Conservation (phyloP, 2,888 invertebrate species). For the Eupithecia pulchellata region DNA sequence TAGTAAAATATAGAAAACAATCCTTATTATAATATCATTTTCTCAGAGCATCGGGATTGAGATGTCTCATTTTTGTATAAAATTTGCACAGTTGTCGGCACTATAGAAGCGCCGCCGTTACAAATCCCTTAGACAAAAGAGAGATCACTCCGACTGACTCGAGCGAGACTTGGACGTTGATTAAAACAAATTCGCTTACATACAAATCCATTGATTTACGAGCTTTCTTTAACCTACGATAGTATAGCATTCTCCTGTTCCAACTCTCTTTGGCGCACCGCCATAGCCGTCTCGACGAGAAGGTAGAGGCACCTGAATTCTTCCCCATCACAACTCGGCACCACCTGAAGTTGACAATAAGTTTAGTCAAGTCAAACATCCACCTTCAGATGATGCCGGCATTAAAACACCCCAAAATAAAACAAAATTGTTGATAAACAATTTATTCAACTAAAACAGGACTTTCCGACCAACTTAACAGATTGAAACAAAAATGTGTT, state of each 20-base stretch:
- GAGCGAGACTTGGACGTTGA: too few relatives aligned
- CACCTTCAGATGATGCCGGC: constrained; percentile 74
- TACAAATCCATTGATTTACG: neutral
- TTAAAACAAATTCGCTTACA: neutral
- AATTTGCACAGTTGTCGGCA: neutral
- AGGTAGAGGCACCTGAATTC: constrained; percentile 75
- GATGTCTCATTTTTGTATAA: neutral
- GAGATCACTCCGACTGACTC: neutral
- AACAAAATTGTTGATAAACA: constrained; percentile 48
- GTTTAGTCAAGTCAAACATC: constrained; percentile 20
- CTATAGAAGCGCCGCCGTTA: neutral
- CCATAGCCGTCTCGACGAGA: constrained; percentile 75
- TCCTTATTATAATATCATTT: neutral
- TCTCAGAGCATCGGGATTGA: neutral
- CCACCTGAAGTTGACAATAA: constrained; percentile 63
- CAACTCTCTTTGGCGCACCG: constrained; percentile 72
- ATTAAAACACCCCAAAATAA: constrained; percentile 68
- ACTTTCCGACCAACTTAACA: constrained; percentile 51
- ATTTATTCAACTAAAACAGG: constrained; percentile 62
- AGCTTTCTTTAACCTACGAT: constrained; percentile 4
- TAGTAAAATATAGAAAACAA: neutral
- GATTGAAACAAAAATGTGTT: constrained; percentile 54
- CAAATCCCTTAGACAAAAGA: neutral
- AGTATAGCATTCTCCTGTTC: constrained; percentile 51
- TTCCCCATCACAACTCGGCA: constrained; percentile 61